phyloP scores from a whole-genome alignment of 2,113 vertebrate genomes.

The Neodontobutis hainanensis region DNA sequence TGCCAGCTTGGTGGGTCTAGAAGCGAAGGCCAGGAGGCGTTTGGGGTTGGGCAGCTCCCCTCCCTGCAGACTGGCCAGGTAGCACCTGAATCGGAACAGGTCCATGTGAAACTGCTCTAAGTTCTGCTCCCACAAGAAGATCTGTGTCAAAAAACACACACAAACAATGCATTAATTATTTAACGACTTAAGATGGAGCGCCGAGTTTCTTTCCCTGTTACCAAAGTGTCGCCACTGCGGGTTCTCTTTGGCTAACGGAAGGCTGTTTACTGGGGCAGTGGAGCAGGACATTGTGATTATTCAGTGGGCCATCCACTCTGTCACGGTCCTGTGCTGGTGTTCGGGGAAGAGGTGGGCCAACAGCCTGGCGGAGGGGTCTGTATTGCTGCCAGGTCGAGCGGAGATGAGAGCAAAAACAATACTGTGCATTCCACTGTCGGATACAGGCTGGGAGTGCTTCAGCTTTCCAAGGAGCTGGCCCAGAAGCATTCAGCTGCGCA shows the following conservation, averaged over 20 bases:
- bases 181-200: constrained; percentile 21
- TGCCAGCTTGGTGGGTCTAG: constrained; percentile 91
- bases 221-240: constrained; percentile 34
- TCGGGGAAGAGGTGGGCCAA: constrained; percentile 38
- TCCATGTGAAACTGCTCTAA: constrained; percentile 98
- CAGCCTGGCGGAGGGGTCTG: constrained; percentile 39
- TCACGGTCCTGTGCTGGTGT: constrained; percentile 52
- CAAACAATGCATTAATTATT: constrained; percentile 16
- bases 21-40: constrained; percentile 91
- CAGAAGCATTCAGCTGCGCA: constrained; percentile 64
- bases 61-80: constrained; percentile 92
- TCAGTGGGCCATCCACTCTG: constrained; percentile 51
- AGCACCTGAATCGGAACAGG: constrained; percentile 92
- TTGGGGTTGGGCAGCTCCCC: constrained; percentile 97
- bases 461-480: constrained; percentile 49
- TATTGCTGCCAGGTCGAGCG: constrained; percentile 62
- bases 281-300: constrained; percentile 62
- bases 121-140: constrained; percentile 97
- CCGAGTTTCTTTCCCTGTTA: constrained; percentile 1
- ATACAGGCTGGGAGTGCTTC: constrained; percentile 47
- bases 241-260: constrained; percentile 30
- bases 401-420: constrained; percentile 66
- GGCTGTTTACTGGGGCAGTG: constrained; percentile 60
- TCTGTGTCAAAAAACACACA: constrained; percentile 72
- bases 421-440: constrained; percentile 71